Conservation (phyloP, 1,140 invertebrate species). For the Drosophila pectinifera region DNA sequence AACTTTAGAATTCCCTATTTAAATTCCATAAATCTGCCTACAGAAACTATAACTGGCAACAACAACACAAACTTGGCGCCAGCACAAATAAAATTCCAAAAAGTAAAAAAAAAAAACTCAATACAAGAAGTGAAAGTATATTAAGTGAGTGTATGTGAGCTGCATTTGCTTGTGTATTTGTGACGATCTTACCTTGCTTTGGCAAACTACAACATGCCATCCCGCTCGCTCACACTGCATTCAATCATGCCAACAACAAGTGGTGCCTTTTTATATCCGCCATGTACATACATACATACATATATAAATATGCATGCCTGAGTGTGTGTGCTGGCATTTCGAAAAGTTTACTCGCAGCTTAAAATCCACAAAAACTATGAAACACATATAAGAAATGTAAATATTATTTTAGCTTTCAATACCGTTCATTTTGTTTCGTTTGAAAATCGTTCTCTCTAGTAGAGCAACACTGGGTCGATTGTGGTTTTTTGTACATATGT, state of each 20-base stretch:
- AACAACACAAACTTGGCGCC: conserved; percentile 50
- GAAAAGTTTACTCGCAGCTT: conserved; percentile 54
- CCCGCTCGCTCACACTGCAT: conserved; percentile 75
- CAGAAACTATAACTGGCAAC: conserved; percentile 47
- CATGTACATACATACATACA: conserved; percentile 28
- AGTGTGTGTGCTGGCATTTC: conserved; percentile 57
- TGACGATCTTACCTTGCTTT: conserved; percentile 75
- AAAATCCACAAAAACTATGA: conserved; percentile 49
- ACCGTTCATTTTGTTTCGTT: conserved; percentile 20
- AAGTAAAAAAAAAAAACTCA: conserved; percentile 62
- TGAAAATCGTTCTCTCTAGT: conserved; percentile 45
- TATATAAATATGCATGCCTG: conserved; percentile 10
- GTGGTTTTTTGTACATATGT: conserved; percentile 22
- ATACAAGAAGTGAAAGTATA: conserved; percentile 84
- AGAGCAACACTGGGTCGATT: conserved; percentile 27
- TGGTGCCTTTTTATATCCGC: conserved; percentile 70
- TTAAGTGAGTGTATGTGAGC: conserved; percentile 47
- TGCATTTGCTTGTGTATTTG: conserved; percentile 28
- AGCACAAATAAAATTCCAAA: conserved; percentile 65
- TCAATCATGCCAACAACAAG: conserved; percentile 77
- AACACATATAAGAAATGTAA: conserved; percentile 57
- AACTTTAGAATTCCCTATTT: conserved; percentile 4
- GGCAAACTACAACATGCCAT: conserved; percentile 66
- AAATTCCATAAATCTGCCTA: conserved; percentile 54
- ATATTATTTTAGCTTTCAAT: conserved; percentile 50